Evolutionary conservation across 2,888 invertebrate species (phyloP), one percentile per base, ranked within the genome.

Genomic region (Drosophila borborema): DNA sequence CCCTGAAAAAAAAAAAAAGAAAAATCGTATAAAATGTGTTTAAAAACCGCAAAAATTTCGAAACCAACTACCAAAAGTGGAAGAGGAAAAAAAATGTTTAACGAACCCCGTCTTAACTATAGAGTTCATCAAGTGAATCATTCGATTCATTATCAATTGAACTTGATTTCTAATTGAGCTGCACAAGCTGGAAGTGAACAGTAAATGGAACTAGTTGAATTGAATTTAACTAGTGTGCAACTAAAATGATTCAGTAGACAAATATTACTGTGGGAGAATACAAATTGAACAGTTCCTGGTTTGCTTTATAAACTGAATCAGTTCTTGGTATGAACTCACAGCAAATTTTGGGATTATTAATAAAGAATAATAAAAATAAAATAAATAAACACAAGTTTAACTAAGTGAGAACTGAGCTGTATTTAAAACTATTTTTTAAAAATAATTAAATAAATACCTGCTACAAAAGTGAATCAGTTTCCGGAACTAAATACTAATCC

Each of bases 31-130:
- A 58, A 62, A 73, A 71, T 62, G 56, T 65, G 54, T 65, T 73
- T 71, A 65, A 71, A 63, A 36, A 45, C 53, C 45, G n/a, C 43
- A 54, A 45, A 38, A 63, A 41, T 60, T 49, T 58, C 62, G 64
- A 54, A 54, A 23, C 23, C 45, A 53, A n/a, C 43, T 14, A 18
- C 31, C 23, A 16, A 36, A 38, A 18, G 53, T 14, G 53, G 14
- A 20, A 3, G 36, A 8, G 38, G 2, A n/a, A 63, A 60, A 63
- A 63, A 43, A 49, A 36, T 64, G 66, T 46, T 66, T 64, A 75
- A 66, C 62, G 66, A 71, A 66, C 38, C 60, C 51, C 48, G 49
- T 36, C 40, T 16, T 18, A 48, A 54, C 56, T 31, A 12, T 61
- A 10, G 41, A 56, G 10, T 43, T 38, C 16, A 48, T 41, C 38